Evolutionary conservation across 2,797 vertebrate species (phyloP), one percentile per base, ranked within the genome.

Genomic region (Rhyacichthys aspro): DNA sequence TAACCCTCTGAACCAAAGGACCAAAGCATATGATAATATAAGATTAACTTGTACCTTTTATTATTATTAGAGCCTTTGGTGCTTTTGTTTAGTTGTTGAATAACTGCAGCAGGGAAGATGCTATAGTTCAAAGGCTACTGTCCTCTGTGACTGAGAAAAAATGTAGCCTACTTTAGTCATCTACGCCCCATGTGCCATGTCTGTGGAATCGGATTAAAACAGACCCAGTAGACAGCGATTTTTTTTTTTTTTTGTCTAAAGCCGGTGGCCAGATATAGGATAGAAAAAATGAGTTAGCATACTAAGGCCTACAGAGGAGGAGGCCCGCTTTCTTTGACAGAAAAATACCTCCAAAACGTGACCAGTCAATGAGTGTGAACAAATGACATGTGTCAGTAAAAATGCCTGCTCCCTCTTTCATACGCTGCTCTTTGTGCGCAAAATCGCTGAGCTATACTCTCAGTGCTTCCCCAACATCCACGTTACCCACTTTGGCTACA

Each of bases 391-490:
- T 88, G 82, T 74, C 64, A 80, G 74, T 73, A 42, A 63, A 43
- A 64, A 85, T 38, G 68, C 71, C 60, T 47, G 74, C 43, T 67
- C 17, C 68, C 72, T 81, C 79, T 76, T 81, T 82, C 79, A 72
- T 77, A 43, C 67, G 81, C 67, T 70, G 58, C 73, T 89, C 90
- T 92, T 93, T 91, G 91, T 91, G 85, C 59, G 67, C 67, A 78
- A 86, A 90, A 90, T 55, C 75, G 89, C 90, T 90, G 91, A 92
- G 88, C 86, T 75, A 41, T 19, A 74, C 74, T 67, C 52, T 67
- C 69, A 72, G 55, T 70, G 55, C 67, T 74, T 73, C 52, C 70
- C 74, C 73, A 73, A 58, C 74, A 81, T 63, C 63, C 84, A 72
- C 79, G 74, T 70, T 39, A 53, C 17, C 17, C 37, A 70, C 53